phyloP scores from a whole-genome alignment of 37 sponge, comb jelly and placozoan genomes.

The Crambe crambe region DNA sequence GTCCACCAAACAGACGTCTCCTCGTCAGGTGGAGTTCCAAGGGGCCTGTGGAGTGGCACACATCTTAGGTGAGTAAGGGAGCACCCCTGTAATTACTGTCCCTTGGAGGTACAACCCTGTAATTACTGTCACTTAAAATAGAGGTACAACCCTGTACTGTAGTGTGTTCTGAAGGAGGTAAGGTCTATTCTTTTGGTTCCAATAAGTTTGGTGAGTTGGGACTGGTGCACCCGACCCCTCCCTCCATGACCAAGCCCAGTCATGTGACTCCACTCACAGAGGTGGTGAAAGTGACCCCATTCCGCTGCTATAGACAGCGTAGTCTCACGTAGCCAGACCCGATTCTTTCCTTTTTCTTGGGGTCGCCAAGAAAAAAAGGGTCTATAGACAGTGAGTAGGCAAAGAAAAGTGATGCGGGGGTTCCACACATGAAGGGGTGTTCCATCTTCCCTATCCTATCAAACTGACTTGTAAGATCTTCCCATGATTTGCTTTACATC shows the following conservation, averaged over 20 bases:
- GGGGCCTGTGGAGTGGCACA: constrained; percentile 73
- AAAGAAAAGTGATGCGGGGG: too few relatives aligned
- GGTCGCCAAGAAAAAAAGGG: too few relatives aligned
- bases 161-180: constrained; percentile 40
- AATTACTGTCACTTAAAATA: background rate
- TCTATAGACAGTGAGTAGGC: too few relatives aligned
- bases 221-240: constrained; percentile 32
- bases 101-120: constrained; percentile 3
- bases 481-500: too few relatives aligned
- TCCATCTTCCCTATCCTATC: too few relatives aligned
- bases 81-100: too few relatives aligned
- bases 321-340: too few relatives aligned
- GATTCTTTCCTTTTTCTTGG: too few relatives aligned
- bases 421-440: too few relatives aligned
- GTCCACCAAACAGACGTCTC: constrained; percentile 69
- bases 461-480: too few relatives aligned
- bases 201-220: constrained; percentile 88
- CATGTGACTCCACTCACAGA: background rate
- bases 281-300: constrained; percentile 47
- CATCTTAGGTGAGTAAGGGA: constrained; percentile 66
- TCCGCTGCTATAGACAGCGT: constrained; percentile 66
- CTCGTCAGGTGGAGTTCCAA: constrained; percentile 43
- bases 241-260: constrained; percentile 37
- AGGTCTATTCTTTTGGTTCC: constrained; percentile 43
- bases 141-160: background rate